These are phyloP conservation scores for Andricus grossulariae DNA, from an alignment of 1,140 invertebrate genomes.

Conservation along the genomic window DNA sequence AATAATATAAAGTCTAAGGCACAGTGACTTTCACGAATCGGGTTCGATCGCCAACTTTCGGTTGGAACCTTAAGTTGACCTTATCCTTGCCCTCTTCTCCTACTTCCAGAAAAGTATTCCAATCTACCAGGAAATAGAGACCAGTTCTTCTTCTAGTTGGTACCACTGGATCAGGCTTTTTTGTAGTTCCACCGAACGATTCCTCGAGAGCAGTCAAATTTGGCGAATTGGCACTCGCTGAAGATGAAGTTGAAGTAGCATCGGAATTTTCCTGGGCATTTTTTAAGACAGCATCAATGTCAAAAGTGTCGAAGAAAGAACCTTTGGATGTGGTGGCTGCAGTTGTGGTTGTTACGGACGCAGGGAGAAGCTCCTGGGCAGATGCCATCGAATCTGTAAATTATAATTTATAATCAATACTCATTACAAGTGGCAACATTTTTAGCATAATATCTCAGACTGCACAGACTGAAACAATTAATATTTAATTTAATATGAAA, in stretches of 20 bases:
- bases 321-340: constrained; percentile 33
- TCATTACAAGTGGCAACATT: too few species aligned
- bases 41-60: constrained; percentile 86
- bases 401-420: neutral
- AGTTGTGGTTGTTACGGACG: constrained; percentile 35
- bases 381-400: neutral
- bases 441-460: too few species aligned
- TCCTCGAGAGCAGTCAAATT: constrained; percentile 83
- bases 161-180: constrained; percentile 77
- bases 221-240: constrained; percentile 22
- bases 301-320: constrained; percentile 45
- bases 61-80: constrained; percentile 86
- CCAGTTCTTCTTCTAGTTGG: constrained; percentile 83
- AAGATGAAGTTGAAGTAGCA: constrained; percentile 35
- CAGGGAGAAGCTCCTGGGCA: constrained; percentile 31
- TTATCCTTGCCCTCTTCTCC: constrained; percentile 85
- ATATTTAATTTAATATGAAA: too few species aligned
- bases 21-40: constrained; percentile 84
- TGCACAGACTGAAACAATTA: too few species aligned
- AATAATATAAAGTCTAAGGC: constrained; percentile 65
- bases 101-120: constrained; percentile 90
- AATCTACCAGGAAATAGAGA: constrained; percentile 88
- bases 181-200: constrained; percentile 82
- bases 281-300: constrained; percentile 38
- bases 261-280: constrained; percentile 38